Evolutionary conservation across 2,797 vertebrate genomes (phyloP).

Genomic region (Moxostoma hubbsi): DNA sequence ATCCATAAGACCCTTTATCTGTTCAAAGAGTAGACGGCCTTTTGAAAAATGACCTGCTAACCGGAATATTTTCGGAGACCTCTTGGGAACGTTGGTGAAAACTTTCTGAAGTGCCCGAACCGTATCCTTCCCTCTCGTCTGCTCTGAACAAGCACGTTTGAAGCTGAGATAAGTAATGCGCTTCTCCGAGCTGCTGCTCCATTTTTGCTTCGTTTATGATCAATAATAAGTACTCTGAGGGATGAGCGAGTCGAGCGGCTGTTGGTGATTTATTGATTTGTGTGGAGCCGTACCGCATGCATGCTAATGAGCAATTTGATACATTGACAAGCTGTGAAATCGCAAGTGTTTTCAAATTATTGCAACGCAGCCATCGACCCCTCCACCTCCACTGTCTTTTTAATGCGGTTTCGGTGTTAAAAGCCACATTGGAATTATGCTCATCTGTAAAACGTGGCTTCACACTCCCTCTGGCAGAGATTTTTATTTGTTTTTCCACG

Average conservation of each 20-base stretch:
- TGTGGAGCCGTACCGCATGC: slow-evolving; percentile 66
- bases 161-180: slow-evolving; percentile 27
- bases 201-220: slow-evolving; percentile 71
- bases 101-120: neutral
- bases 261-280: slow-evolving; percentile 74
- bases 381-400: slow-evolving; percentile 38
- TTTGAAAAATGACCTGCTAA: neutral
- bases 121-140: slow-evolving; percentile 16
- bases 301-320: slow-evolving; percentile 74
- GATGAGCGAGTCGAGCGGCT: slow-evolving; percentile 63
- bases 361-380: slow-evolving; percentile 52
- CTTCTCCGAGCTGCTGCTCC: slow-evolving; percentile 57
- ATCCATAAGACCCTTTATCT: too few relatives aligned
- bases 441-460: slow-evolving; percentile 43
- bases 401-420: slow-evolving; percentile 50
- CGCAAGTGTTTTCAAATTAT: slow-evolving; percentile 60
- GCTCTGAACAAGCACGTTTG: slow-evolving; percentile 10
- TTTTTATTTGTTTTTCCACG: slow-evolving; percentile 29
- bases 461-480: slow-evolving; percentile 32
- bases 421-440: slow-evolving; percentile 52
- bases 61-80: neutral
- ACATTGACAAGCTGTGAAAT: slow-evolving; percentile 66
- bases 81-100: neutral
- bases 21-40: too few relatives aligned
- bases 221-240: slow-evolving; percentile 72